Base-by-base conservation (phyloP, 1,140 invertebrate species). In the Anagrus nilaparvatae region DNA sequence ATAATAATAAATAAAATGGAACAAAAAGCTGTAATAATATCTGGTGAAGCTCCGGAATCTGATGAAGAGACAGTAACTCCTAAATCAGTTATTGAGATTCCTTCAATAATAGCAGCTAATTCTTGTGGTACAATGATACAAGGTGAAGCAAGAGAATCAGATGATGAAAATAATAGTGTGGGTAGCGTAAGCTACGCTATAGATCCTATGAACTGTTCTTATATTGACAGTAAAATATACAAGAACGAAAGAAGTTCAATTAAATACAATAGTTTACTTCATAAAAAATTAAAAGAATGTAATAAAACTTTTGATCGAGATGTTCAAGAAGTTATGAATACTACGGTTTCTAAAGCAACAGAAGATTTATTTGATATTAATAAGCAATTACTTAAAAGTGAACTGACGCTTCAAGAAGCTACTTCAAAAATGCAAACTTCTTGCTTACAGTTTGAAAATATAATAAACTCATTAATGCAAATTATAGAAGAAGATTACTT, bases 21-120 rank as follows among this genome's bases (percentile, higher is more conserved):
- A 51, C 45, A 55, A 9, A 67, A 63, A 51, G 63, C 65, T 49
- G 55, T 64, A 20, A 60, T 69, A 37, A 47, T 69, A 25, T 52
- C 61, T 48, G 66, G 66, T 32, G 66, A 69, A 49, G 64, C 66
- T 40, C 61, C 66, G 41, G 66, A 69, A 51, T 69, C 66, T 32
- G 66, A 69, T 40, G 66, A 69, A 40, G 66, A 69, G 40, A 53
- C 44, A 28, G 46, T 56, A 1, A 65, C 52, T 28, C 43, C 63
- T 20, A 44, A 47, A 10, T 57, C 51, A 18, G 61, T 56, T 14
- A 53, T 53, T 40, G 55, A 54, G 37, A 56, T 65, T 40, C 53
- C 55, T 35, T 40, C 51, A 14, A 31, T 55, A 35, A 43, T 54
- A 34, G 47, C 43, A 17, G 38, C 53, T 5, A 64, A 60, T 24